Base-by-base conservation (phyloP, 1,140 invertebrate species). In the Pomacea maculata region DNA sequence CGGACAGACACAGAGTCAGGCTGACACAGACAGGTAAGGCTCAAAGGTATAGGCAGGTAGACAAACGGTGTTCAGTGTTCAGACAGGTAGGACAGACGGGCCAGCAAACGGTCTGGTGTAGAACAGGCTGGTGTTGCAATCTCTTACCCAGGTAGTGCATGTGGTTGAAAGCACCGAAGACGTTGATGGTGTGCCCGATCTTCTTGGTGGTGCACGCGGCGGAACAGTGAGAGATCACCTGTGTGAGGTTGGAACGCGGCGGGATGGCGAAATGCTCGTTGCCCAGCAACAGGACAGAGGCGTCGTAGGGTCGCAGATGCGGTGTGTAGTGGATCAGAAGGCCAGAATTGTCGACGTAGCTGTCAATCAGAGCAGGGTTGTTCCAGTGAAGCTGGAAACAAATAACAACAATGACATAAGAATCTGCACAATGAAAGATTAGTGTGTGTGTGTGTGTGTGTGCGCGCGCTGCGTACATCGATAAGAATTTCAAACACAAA, bases 81-180 rank as follows among this genome's bases (percentile, higher is more conserved):
- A 25, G n/a, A 65, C 64, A 65, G 64, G 64, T 65, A 25, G 64
- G 64, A 65, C 64, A 17, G 64, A 25, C 3, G 64, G n/a, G 6
- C 64, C 6, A 65, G 17, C 64, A 65, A 17, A 65, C n/a, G 64
- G n/a, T 19, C 64, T 19, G 64, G 17, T n/a, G n/a, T 25, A 25
- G 25, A 25, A 25, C 25, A 25, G 25, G 25, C 25, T 25, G 25
- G 25, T 25, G 1, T 2, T 25, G n/a, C 64, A 73, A 9, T 29
- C 52, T 45, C n/a, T 61, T 3, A 75, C 74, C 74, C 52, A 75
- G 65, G 45, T 78, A 78, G 29, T 78, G 76, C 76, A 78, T 78
- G n/a, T 78, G 76, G 45, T 78, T 68, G 25, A 67, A n/a, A 15
- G 76, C 19, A 19, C 8, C 6, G 45, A 65, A 65, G 25, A 67